Conservation (phyloP, 2,797 vertebrate genomes). For the Leuciscus waleckii region DNA sequence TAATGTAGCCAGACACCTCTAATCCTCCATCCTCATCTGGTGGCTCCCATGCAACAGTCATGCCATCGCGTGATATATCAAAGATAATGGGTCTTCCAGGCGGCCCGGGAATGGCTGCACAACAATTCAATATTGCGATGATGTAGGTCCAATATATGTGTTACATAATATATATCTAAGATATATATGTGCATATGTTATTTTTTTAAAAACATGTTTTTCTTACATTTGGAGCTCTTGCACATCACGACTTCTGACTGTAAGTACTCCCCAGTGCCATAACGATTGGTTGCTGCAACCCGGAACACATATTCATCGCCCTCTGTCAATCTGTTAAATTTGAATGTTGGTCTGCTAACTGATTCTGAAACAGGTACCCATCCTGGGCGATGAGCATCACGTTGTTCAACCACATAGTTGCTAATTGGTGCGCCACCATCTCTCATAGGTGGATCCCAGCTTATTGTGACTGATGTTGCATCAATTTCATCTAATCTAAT, state of each 20-base stretch:
- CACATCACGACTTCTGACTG: slow-evolving; percentile 94
- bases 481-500: slow-evolving; percentile 92
- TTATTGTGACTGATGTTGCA: slow-evolving; percentile 88
- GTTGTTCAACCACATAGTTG: slow-evolving; percentile 94
- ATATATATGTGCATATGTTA: not conserved
- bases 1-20: slow-evolving; percentile 93
- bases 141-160: not conserved
- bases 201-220: slow-evolving; percentile 30
- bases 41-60: slow-evolving; percentile 96
- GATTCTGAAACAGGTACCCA: slow-evolving; percentile 95
- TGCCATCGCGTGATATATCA: slow-evolving; percentile 95
- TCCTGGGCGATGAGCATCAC: slow-evolving; percentile 96
- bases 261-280: slow-evolving; percentile 93
- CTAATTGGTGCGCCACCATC: slow-evolving; percentile 93
- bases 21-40: slow-evolving; percentile 96
- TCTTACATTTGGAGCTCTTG: slow-evolving; percentile 93
- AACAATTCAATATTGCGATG: slow-evolving; percentile 16
- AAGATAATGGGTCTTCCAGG: slow-evolving; percentile 92
- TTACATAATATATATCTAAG: not conserved
- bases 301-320: slow-evolving; percentile 97
- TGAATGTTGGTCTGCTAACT: slow-evolving; percentile 91
- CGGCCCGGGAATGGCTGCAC: slow-evolving; percentile 89
- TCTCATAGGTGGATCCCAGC: slow-evolving; percentile 91
- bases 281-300: slow-evolving; percentile 92
- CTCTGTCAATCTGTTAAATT: slow-evolving; percentile 91